These are phyloP conservation scores for Neotoxoptera formosana DNA, from an alignment of 1,140 invertebrate genomes.

Conservation along the genomic window DNA sequence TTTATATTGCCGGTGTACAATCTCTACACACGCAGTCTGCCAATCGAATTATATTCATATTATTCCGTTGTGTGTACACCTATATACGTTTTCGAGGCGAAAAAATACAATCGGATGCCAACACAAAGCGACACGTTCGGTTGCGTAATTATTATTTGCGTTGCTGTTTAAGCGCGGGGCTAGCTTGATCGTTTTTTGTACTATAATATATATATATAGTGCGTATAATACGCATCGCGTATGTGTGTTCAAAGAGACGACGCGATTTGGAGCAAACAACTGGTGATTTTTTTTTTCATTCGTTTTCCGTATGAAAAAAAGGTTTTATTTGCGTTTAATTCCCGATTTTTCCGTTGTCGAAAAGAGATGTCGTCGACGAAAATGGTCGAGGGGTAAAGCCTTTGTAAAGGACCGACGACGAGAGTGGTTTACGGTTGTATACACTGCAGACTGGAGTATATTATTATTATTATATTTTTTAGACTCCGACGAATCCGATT, in stretches of 20 bases:
- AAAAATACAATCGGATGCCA: not conserved
- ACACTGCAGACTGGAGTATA: not conserved
- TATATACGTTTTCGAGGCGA: not conserved
- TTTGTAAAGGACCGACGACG: not conserved
- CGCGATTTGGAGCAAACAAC: not conserved
- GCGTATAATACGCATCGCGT: not conserved
- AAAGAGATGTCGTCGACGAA: not conserved
- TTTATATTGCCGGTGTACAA: not conserved
- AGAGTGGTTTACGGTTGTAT: not conserved
- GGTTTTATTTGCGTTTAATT: constrained; percentile 47
- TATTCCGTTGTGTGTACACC: too few species aligned
- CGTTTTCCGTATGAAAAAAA: not conserved
- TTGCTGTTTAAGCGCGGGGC: not conserved
- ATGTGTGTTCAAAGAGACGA: not conserved
- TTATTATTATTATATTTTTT: constrained; percentile 3
- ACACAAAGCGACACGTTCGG: not conserved
- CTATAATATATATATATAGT: not conserved
- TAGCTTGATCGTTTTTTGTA: not conserved
- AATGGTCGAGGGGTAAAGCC: not conserved
- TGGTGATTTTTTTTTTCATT: not conserved
- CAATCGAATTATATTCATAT: not conserved
- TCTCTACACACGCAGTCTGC: not conserved
- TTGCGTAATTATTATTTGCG: not conserved
- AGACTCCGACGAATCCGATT: not conserved
- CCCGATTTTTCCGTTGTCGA: not conserved